Evolutionary conservation across 2,888 invertebrate genomes (phyloP), one percentile per base, ranked within the genome.

Genomic region (Brachypterus glaber): DNA sequence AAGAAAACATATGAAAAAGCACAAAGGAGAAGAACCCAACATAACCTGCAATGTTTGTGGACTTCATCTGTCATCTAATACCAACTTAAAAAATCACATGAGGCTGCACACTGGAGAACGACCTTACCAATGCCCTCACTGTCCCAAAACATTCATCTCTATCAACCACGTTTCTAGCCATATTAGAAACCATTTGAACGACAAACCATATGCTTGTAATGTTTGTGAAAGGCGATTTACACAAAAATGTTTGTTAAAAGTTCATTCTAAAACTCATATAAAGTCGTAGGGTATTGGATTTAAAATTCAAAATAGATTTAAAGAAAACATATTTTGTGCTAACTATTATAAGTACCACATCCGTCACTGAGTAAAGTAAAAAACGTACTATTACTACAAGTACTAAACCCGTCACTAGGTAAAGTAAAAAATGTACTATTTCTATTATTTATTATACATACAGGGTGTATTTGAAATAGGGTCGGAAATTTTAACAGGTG

Each of bases 91-190:
- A 21, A 35, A 39, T 4, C 54, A 54, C 31, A 33, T 44, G 17
- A 48, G 47, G 37, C 42, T 45, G 3, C 54, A 54, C 37, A 48
- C 50, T 1, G 51, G 50, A 2, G 44, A 48, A 8, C 47, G 41
- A 33, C 29, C 30, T 12, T 40, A 42, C 32, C 24, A 17, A n/a
- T 48, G 48, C 30, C 34, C 48, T 12, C 35, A 43, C 14, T 52
- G 52, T 37, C 45, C 44, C 5, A 52, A 50, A 39, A 35, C 15
- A 14, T 26, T 45, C 2, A 18, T 31, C 3, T 30, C 40, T 3
- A 12, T 30, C 14, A 8, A 17, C 1, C 9, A 5, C 7, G 5
- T 21, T 7, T 21, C 9, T 15, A 34, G 36, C 13, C 47, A 47
- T 24, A 35, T 41, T 33, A 27, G 40, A 8, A 4, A 36, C 24